Conservation (phyloP, 2,888 invertebrate species). For the Belgica antarctica region DNA sequence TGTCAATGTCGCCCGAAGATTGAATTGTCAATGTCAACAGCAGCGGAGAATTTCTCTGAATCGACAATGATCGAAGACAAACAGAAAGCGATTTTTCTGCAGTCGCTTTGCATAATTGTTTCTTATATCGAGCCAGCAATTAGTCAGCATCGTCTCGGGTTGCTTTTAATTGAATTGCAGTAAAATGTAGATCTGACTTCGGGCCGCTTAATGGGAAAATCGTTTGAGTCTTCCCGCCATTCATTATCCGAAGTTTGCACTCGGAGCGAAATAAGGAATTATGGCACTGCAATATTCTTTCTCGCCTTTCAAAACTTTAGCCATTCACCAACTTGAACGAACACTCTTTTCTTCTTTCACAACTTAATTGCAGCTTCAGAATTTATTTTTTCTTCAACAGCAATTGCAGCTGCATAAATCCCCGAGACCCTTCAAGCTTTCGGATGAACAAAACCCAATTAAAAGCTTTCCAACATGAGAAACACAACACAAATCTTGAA, state of each 20-base stretch:
- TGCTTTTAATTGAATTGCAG: too few species aligned
- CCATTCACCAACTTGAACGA: background rate
- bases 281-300: background rate
- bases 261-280: background rate
- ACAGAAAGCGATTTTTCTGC: background rate
- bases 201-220: too few species aligned
- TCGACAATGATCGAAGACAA: background rate
- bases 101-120: background rate
- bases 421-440: conserved; percentile 12
- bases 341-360: background rate
- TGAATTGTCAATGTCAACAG: background rate
- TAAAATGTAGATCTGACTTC: too few species aligned
- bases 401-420: conserved; percentile 19
- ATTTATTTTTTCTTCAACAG: background rate
- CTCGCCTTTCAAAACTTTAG: background rate
- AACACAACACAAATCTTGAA: background rate
- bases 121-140: background rate
- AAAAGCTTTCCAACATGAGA: background rate
- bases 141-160: background rate
- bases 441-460: conserved; percentile 6
- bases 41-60: background rate
- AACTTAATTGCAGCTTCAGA: conserved; percentile 26
- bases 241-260: too few species aligned
- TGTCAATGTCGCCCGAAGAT: background rate
- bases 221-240: too few species aligned